Evolutionary conservation across 2,797 vertebrate species (phyloP).

Genomic region (Sternotherus odoratus): DNA sequence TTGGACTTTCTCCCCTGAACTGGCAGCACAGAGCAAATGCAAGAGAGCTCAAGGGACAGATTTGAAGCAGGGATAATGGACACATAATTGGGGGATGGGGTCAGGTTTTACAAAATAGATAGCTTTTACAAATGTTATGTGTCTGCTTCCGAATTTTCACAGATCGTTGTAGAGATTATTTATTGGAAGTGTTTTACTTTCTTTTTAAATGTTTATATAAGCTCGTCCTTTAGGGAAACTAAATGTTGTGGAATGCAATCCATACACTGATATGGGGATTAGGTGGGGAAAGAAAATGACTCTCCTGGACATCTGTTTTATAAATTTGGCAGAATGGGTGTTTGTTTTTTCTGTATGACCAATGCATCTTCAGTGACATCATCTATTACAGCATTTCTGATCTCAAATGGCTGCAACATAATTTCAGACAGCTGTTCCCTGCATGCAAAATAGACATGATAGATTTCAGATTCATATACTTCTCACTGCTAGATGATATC

Average conservation of each 20-base stretch:
- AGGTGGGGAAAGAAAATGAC: background rate
- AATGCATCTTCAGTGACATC: background rate
- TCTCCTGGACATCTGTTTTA: conserved; percentile 4
- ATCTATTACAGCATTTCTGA: background rate
- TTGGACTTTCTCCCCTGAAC: background rate
- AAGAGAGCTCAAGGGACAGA: background rate
- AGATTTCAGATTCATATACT: conserved; percentile 24
- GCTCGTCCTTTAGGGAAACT: background rate
- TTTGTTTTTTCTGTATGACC: conserved; percentile 3
- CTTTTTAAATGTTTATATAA: background rate
- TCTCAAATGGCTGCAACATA: conserved; percentile 4
- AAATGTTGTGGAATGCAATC: conserved; percentile 22
- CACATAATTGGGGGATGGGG: background rate
- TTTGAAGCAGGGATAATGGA: background rate
- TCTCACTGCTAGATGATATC: conserved; percentile 17
- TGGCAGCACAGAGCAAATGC: background rate
- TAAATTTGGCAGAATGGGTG: background rate
- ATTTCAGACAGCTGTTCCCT: background rate
- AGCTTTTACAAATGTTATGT: background rate
- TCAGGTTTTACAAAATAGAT: background rate
- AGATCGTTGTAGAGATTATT: background rate
- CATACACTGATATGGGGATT: background rate
- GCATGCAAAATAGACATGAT: conserved; percentile 1
- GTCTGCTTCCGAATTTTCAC: background rate
- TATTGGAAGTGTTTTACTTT: background rate